Base-by-base conservation (phyloP, 2,888 invertebrate genomes). In the Synergus gifuensis region DNA sequence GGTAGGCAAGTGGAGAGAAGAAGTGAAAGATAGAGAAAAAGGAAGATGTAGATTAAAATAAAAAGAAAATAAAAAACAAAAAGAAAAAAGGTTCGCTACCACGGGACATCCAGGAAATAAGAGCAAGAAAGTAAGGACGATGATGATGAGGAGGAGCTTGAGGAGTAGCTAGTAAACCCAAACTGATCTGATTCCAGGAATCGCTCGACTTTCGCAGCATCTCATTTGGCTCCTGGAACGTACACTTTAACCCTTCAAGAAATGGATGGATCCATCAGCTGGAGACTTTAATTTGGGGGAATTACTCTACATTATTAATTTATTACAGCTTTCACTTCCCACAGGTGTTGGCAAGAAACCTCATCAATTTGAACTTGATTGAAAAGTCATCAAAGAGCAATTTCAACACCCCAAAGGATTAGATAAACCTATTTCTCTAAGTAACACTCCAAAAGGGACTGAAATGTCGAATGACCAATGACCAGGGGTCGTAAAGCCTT, bases 171-270 rank as follows among this genome's bases (percentile, higher is more conserved):
- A 81, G 81, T 84, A 82, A 83, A 83, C 83, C 73, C 81, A 81
- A 80, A 81, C 83, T 83, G 83, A 84, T 83, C 80, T 76, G 79
- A 84, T 84, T 82, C 84, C 83, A 66, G 81, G 84, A 84, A 82
- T 81, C 81, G 80, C 79, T 83, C 82, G 83, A 84, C 83, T 83
- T 84, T 84, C 81, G 79, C 77, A 79, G 83, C 80, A 81, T 83
- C 81, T 84, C 79, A 82, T 83, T 82, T 81, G 83, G 80, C 81
- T 82, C 79, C 73, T 79, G 81, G 83, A 83, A 82, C 81, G 81
- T 80, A 77, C 78, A 78, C 80, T 77, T 80, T 81, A 82, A 83
- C 81, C 79, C 83, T 77, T 78, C 73, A 16, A 9, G 49, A 73
- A 54, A 73, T 73, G n/a, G 73, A 73, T 73, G 73, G 49, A 49